These are phyloP conservation scores for Quadriops clusia DNA, from an alignment of 2,888 invertebrate genomes.

Conservation along the genomic window DNA sequence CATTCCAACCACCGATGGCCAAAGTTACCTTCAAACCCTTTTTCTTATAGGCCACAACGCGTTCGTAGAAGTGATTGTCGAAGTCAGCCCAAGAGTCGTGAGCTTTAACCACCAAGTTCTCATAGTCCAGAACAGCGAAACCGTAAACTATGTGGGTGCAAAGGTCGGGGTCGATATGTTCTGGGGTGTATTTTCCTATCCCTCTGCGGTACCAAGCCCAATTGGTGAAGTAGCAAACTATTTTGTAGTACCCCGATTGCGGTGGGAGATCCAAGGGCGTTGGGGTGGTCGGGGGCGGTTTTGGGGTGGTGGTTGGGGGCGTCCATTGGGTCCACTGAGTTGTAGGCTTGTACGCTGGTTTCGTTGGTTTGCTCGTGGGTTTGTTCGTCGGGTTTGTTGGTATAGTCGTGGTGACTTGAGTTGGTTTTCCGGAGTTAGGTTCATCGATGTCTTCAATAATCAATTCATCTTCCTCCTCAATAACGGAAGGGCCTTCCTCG, in stretches of 20 bases:
- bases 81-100: slow-evolving; percentile 87
- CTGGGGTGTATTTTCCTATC: slow-evolving; percentile 69
- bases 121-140: slow-evolving; percentile 80
- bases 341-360: slow-evolving; percentile 9
- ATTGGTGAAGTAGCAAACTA: slow-evolving; percentile 86
- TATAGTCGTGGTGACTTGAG: slow-evolving; percentile 13
- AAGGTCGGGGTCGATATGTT: slow-evolving; percentile 72
- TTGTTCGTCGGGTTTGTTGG: slow-evolving; percentile 9
- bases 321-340: too few species aligned
- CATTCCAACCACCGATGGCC: slow-evolving; percentile 93
- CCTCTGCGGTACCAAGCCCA: slow-evolving; percentile 89
- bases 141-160: slow-evolving; percentile 92
- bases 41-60: slow-evolving; percentile 65
- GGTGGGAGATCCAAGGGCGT: slow-evolving; percentile 38
- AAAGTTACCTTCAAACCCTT: slow-evolving; percentile 75
- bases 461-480: slow-evolving; percentile 8
- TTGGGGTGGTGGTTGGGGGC: slow-evolving; percentile 15
- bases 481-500: slow-evolving; percentile 11
- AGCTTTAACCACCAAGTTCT: slow-evolving; percentile 64
- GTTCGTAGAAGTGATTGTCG: slow-evolving; percentile 77
- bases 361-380: slow-evolving; percentile 12
- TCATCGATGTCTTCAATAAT: slow-evolving; percentile 17
- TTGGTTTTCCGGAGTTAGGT: slow-evolving; percentile 6
- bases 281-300: slow-evolving; percentile 27
- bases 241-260: slow-evolving; percentile 58